Conservation (phyloP, 2,888 invertebrate species). For the Flexamia atlantica region DNA sequence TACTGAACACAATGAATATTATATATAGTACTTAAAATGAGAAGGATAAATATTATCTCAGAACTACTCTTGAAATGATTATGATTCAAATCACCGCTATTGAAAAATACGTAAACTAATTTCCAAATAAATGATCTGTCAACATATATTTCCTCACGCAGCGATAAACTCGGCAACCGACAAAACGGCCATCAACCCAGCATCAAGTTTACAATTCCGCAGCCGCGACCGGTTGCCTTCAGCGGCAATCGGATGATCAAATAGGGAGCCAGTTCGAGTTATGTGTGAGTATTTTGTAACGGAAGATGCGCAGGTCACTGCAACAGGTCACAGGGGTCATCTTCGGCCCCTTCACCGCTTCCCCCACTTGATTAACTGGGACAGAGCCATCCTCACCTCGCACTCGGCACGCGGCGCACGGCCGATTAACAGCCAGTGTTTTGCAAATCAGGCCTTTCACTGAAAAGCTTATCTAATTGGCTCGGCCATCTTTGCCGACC, state of each 20-base stretch:
- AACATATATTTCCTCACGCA: not conserved
- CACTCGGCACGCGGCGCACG: not conserved
- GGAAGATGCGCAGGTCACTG: conserved; percentile 15
- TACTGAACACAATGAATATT: no score
- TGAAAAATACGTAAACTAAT: no score
- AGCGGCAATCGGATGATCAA: not conserved
- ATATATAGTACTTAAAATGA: no score
- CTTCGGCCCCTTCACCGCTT: not conserved
- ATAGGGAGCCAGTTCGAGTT: conserved; percentile 16
- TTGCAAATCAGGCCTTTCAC: conserved; percentile 51
- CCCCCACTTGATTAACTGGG: conserved; percentile 6
- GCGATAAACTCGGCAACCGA: not conserved
- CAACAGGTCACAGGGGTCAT: conserved; percentile 12
- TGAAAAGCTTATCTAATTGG: conserved; percentile 56
- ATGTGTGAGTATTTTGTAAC: conserved; percentile 24
- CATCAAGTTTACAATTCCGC: not conserved
- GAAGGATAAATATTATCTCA: no score
- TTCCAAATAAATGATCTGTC: not conserved
- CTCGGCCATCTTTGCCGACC: conserved; percentile 52
- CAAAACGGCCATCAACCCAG: not conserved
- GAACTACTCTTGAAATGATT: no score
- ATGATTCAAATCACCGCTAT: no score
- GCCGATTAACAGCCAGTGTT: conserved; percentile 37
- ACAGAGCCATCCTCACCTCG: not conserved
- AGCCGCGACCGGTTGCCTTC: conserved; percentile 11